Percentiles rank a stretch among this genome's conserved stretches.
Conservation (phyloP, 2,888 invertebrate species). For the Drosophila prostipennis region DNA sequence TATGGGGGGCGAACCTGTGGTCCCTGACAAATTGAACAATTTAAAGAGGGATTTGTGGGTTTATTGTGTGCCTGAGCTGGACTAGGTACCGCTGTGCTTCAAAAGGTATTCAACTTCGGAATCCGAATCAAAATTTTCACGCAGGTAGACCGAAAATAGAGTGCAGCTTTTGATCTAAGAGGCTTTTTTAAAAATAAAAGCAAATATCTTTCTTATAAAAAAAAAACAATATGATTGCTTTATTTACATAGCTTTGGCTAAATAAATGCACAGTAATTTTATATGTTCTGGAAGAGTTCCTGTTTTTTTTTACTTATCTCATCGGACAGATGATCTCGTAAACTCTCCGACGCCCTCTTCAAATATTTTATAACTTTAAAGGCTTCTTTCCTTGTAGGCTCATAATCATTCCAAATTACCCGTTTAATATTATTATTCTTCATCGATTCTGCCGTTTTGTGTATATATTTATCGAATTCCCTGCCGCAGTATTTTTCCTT, state of each 20-base stretch:
- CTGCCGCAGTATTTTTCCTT: background rate
- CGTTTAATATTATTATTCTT: no score
- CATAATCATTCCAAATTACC: background rate
- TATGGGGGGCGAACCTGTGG: slow-evolving; percentile 2
- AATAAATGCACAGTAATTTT: background rate
- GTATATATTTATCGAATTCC: background rate
- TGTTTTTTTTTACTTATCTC: background rate
- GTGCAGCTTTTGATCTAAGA: no score
- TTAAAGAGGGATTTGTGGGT: slow-evolving; percentile 48
- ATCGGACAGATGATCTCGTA: background rate
- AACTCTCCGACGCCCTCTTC: background rate
- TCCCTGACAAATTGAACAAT: slow-evolving; percentile 68
- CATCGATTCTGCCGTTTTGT: background rate
- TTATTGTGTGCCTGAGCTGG: slow-evolving; percentile 25
- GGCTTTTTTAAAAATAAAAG: no score
- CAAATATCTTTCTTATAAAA: no score
- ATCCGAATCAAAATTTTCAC: background rate
- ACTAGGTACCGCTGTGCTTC: slow-evolving; percentile 7
- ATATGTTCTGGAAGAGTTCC: background rate
- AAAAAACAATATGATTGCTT: no score
- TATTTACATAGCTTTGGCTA: background rate
- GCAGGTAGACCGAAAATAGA: background rate
- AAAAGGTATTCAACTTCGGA: background rate
- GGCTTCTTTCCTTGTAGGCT: background rate
- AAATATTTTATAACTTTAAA: background rate